Base-by-base conservation (phyloP, 1,140 invertebrate genomes). In the Microplitis mediator region DNA sequence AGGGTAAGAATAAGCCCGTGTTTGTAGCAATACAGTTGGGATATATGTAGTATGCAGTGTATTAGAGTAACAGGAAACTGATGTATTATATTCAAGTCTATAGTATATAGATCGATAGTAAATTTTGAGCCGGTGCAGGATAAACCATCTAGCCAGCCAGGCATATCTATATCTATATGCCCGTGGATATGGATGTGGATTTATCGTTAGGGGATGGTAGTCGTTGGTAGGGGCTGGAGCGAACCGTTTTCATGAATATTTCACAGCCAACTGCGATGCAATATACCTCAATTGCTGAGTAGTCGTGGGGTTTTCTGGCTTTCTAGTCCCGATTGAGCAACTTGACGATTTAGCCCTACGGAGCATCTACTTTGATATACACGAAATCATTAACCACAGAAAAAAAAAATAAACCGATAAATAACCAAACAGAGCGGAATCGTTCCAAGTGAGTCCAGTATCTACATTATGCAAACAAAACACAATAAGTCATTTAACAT, bases 181-280 rank as follows among this genome's bases (percentile, higher is more conserved):
- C 14, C 39, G 5, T 50, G 13, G 39, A 64, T 62, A 35, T 8
- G 2, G 6, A 11, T 45, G 62, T 35, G 36, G 16, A 64, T 64
- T 64, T 64, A 64, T 64, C 9, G 36, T 64, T 64, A n/a, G 62
- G 39, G 34, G 4, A 36, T 23, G 13, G 62, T 9, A 16, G 36
- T 9, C 39, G 39, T 11, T 5, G 11, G 6, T 11, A 45, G 39
- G n/a, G 5, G 60, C 16, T 35, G 62, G 16, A 14, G n/a, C 14
- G 62, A 64, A 50, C 14, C 16, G 39, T 64, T 64, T 35, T 64
- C 62, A 64, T 64, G 62, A 64, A 64, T 64, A 64, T 64, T 64
- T 64, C 62, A 50, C 39, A 64, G 4, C 36, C 34, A 50, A 36
- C 45, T 11, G 67, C 23, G 51, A 67, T 45, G 52, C 56, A 54